Evolutionary conservation across 2,797 vertebrate species (phyloP).

Genomic region (Psittacula echo): DNA sequence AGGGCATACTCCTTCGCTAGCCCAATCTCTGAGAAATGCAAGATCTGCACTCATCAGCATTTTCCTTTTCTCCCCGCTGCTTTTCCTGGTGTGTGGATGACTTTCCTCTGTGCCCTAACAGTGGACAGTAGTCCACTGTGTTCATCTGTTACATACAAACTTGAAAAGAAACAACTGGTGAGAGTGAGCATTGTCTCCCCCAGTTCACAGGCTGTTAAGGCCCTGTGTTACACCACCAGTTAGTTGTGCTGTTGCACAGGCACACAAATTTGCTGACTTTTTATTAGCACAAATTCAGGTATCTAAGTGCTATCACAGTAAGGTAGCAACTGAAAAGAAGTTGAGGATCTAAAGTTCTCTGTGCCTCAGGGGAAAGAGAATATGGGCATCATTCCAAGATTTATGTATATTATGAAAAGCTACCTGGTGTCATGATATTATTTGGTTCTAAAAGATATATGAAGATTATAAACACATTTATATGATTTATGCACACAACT

Average conservation of each 20-base stretch:
- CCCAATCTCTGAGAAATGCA: not conserved
- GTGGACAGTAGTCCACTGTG: not conserved
- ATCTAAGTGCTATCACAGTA: not conserved
- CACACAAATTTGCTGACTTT: not conserved
- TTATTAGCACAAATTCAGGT: not conserved
- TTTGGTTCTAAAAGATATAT: conserved; percentile 7
- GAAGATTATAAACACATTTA: not conserved
- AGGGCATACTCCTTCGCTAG: not conserved
- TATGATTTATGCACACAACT: not conserved
- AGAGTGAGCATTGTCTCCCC: not conserved
- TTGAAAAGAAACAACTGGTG: not conserved
- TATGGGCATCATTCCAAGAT: not conserved
- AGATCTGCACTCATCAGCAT: not conserved
- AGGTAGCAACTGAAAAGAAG: not conserved
- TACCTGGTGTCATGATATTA: not conserved
- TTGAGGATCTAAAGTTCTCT: not conserved
- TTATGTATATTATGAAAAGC: not conserved
- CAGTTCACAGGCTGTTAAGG: not conserved
- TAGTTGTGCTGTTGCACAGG: not conserved
- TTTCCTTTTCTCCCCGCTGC: not conserved
- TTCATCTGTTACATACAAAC: not conserved
- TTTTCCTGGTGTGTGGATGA: not conserved
- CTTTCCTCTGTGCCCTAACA: not conserved
- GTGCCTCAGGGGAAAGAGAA: not conserved
- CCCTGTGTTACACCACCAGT: not conserved